Conservation (phyloP, 30 jellyfish, hydroid and myxozoan genomes). For the Clytia hemisphaerica region DNA sequence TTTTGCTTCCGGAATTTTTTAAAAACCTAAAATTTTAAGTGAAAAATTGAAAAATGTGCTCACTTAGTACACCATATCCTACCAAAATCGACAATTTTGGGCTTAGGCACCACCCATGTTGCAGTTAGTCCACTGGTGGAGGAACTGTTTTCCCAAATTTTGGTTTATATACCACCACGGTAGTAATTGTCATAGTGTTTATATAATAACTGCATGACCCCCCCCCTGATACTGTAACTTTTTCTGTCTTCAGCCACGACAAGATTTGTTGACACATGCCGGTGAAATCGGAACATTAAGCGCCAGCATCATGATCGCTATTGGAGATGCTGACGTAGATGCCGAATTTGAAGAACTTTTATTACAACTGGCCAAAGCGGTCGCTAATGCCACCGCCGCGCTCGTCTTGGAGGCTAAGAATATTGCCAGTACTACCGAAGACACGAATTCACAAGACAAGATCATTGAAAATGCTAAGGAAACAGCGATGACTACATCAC, state of each 20-base stretch:
- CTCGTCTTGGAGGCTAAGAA: conserved; percentile 81
- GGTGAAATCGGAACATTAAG: conserved; percentile 95
- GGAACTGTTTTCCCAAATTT: too few species aligned
- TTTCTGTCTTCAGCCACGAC: conserved; percentile 54
- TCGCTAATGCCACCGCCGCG: conserved; percentile 88
- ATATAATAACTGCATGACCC: too few species aligned
- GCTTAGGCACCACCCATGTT: too few species aligned
- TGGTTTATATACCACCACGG: too few species aligned
- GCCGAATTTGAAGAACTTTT: conserved; percentile 84
- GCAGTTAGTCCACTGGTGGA: too few species aligned
- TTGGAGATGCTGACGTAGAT: conserved; percentile 87
- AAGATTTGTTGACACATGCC: conserved; percentile 77
- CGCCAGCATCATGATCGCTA: conserved; percentile 53
- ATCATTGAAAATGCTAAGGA: conserved; percentile 89
- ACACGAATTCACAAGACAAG: conserved; percentile 75
- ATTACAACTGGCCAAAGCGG: conserved; percentile 83
- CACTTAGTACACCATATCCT: too few species aligned
- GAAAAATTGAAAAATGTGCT: too few species aligned
- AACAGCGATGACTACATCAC: conserved; percentile 89
- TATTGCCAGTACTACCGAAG: conserved; percentile 85
- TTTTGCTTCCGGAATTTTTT: too few species aligned
- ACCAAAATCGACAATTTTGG: too few species aligned
- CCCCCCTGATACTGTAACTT: too few species aligned
- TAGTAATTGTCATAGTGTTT: too few species aligned
- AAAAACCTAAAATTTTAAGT: too few species aligned